Percentiles rank a stretch among this genome's conserved stretches.
Conservation (phyloP, 2,797 vertebrate species). For the Spea hammondii region DNA sequence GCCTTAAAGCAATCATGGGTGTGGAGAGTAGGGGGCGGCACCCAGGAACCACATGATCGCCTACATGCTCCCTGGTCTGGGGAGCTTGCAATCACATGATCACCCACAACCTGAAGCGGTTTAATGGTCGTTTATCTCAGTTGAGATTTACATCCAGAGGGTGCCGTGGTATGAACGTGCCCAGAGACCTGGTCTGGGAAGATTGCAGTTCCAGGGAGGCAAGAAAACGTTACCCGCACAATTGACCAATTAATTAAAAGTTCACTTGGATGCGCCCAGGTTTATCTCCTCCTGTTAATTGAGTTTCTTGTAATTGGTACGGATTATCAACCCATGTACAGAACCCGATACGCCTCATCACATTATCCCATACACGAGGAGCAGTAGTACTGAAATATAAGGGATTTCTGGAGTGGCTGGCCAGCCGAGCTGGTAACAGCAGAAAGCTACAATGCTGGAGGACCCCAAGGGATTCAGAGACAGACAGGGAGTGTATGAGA, state of each 20-base stretch:
- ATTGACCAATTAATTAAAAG: slow-evolving; percentile 33
- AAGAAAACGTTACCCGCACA: not conserved
- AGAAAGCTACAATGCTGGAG: no score
- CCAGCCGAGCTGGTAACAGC: not conserved
- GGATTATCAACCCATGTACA: slow-evolving; percentile 1
- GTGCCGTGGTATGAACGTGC: no score
- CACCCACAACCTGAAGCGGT: no score
- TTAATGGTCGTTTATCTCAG: no score
- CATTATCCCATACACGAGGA: not conserved
- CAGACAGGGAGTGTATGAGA: no score
- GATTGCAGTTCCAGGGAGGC: not conserved
- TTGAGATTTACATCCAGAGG: no score
- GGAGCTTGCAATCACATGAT: no score
- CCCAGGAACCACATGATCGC: no score
- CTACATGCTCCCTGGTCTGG: no score
- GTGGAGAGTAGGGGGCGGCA: no score
- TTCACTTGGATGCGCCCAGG: not conserved
- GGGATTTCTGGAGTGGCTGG: not conserved
- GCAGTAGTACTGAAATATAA: not conserved
- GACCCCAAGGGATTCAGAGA: no score
- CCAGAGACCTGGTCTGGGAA: not conserved
- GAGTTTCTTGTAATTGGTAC: slow-evolving; percentile 28
- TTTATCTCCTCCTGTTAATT: slow-evolving; percentile 23
- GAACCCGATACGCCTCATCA: slow-evolving; percentile 18
- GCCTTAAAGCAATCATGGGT: no score